A percentile compares a stretch with the other conserved stretches of the same genome.
phyloP scores from a whole-genome alignment of 2,888 invertebrate genomes.

The Drosophila neotestacea region DNA sequence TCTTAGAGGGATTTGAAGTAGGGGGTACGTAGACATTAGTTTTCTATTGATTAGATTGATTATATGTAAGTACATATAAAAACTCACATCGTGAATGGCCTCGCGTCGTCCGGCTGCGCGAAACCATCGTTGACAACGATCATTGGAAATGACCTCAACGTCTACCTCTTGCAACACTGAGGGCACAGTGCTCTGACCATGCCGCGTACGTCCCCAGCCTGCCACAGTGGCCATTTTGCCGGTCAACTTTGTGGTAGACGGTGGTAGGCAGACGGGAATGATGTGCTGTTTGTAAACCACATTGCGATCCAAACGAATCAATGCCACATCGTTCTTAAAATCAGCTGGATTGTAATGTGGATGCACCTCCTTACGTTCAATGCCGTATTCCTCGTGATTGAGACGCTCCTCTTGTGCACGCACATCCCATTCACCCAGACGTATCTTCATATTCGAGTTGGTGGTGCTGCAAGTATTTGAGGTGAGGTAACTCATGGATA shows the following conservation, averaged over 20 bases:
- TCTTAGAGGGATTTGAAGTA: too few species aligned
- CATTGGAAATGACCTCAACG: constrained; percentile 94
- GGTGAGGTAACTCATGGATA: not conserved
- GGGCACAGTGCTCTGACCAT: constrained; percentile 95
- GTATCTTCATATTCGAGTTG: constrained; percentile 94
- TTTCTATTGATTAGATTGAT: too few species aligned
- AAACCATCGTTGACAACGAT: constrained; percentile 97
- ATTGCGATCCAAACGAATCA: constrained; percentile 92
- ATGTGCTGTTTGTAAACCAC: constrained; percentile 97
- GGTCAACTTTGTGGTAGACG: constrained; percentile 90
- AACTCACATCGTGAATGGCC: constrained; percentile 92
- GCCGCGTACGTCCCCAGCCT: constrained; percentile 96
- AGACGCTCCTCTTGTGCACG: constrained; percentile 92
- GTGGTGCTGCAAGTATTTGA: constrained; percentile 88
- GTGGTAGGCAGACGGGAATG: constrained; percentile 95
- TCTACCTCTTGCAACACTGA: constrained; percentile 94
- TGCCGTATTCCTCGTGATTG: constrained; percentile 94
- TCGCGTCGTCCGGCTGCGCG: constrained; percentile 94
- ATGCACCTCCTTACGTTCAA: constrained; percentile 96
- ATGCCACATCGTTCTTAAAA: constrained; percentile 95
- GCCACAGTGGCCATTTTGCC: constrained; percentile 96
- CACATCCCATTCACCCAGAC: constrained; percentile 97
- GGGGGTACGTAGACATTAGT: too few species aligned
- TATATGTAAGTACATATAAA: not conserved
- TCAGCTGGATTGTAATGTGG: constrained; percentile 96